Base-by-base conservation (phyloP, 1,140 invertebrate species). In the Caenorhabditis latens region DNA sequence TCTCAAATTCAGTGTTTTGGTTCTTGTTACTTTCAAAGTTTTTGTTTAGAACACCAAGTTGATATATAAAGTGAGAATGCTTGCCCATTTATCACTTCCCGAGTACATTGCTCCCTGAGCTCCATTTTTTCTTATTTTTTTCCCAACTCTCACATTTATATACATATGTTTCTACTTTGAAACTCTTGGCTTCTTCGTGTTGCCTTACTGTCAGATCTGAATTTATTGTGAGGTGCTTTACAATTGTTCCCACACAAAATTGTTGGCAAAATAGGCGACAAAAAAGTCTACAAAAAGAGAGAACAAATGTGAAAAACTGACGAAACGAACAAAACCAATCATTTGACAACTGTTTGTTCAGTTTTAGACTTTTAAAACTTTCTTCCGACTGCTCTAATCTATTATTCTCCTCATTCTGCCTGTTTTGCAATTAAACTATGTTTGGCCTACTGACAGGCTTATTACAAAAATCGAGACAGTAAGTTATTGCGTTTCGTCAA, bases 391-490 rank as follows among this genome's bases (percentile, higher is more conserved):
- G 11, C 24, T 46, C 40, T 46, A 46, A 19, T 46, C 16, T 32
- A 13, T 4, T 71, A 46, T 71, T 71, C 46, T 71, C 65, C 19
- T 71, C 14, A 32, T 14, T 71, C 16, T 46, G 9, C 19, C 14
- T 46, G 2, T 46, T 46, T 71, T 43, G 40, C 13, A n/a, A 43
- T 71, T 4, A n/a, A 43, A 71, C 14, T 8, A 79, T 79, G 71
- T 53, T 79, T 13, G 42, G n/a, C 14, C n/a, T 50, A 14, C 71
- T 79, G 71, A 50, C 71, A 79, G 46, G 71, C 19, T 43, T 79
- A 50, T 50, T 79, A 79, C 71, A 79, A 50, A 79, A 79, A 50
- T 53, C 71, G 21, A 79, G 71, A 79, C 71, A 50, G 71, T 79
- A 79, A 79, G 71, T 79, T 71, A 32, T 71, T 71, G 43, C 16